Evolutionary conservation across 2,888 invertebrate species (phyloP), one percentile per base, ranked within the genome.

Genomic region (Mimumesa dahlbomi): DNA sequence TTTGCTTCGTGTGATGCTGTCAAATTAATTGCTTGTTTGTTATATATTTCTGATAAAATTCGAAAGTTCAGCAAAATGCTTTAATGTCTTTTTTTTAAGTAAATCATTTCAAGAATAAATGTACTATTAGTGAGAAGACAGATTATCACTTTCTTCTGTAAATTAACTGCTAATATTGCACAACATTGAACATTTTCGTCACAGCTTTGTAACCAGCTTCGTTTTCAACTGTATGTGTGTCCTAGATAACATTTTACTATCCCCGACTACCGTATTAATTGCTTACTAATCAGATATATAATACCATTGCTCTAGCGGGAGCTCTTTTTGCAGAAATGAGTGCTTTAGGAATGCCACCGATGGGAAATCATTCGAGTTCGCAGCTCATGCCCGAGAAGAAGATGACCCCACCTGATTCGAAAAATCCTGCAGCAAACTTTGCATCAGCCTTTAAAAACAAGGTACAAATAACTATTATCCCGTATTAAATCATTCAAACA

Each of bases 381-480:
- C 88, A 87, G 68, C 62, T 85, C 14, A 70, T 87, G 68, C 81
- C 91, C 80, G 94, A 94, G 57, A 94, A 93, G 86, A 94, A 93
- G 82, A 90, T 89, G 85, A 90, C 90, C 19, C 91, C 91, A 2
- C 90, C 90, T 0, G 91, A 91, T 31, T 82, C 88, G 0, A 92
- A 92, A 82, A 92, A 92, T 84, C 82, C 89, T 0, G 92, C 91
- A 70, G 84, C 90, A 9, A 91, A 91, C 82, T 94, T 94, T 86
- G 93, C 92, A 43, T 93, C 93, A 85, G 93, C 93, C 42, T 94
- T 94, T 82, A 94, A 94, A 86, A 88, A 84, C 58, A 90, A 89
- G 86, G 90, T 90, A 84, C 5, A 34, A 36, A n/a, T 1, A 53
- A 2, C 2, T 1, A 34, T 54, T 34, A 9, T 29, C 2, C 36